Evolutionary conservation across 1,140 invertebrate species (phyloP), one percentile per base, ranked within the genome.

Genomic region (Uloborus diversus): DNA sequence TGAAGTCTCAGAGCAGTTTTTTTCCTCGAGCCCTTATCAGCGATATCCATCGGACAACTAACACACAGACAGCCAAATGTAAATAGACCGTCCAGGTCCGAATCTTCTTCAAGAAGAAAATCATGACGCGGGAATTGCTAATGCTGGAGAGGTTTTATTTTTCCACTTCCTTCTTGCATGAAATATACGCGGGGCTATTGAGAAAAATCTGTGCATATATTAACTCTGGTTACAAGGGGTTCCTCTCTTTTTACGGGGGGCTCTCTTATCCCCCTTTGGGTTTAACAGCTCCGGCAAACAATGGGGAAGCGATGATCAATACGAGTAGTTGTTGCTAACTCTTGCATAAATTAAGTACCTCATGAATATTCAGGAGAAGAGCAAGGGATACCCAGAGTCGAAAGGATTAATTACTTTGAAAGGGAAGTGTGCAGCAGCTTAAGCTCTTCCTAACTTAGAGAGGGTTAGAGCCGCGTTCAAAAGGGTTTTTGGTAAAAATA

Each of bases 141-240:
- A 78, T 78, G 73, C 66, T 78, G 73, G n/a, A n/a, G n/a, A n/a
- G n/a, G 73, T 78, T 78, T 78, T 78, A 78, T 78, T 78, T 75
- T 73, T 53, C 47, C 56, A 42, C 25, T 25, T 73, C 37, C 59
- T 7, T 20, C n/a, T n/a, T n/a, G n/a, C 47, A 66, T 57, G 61
- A 66, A 56, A 65, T 78, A 66, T 66, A 78, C 42, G 33, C 37
- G 49, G 59, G 69, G 51, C 42, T 75, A 75, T 75, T 30, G 57
- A 78, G 73, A 78, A 78, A 78, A 78, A 78, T 78, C 73, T 78
- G 73, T 78, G 73, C 73, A 78, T 78, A 78, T 66, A 78, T 78
- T 78, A 78, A 78, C 73, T 78, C 73, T 59, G 37, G 71, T 78
- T 78, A 78, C 73, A 78, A 78, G 68, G 68, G 61, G 33, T n/a